Evolutionary conservation across 2,888 invertebrate species (phyloP), one percentile per base, ranked within the genome.

Genomic region (Leptopilina drosophilae): DNA sequence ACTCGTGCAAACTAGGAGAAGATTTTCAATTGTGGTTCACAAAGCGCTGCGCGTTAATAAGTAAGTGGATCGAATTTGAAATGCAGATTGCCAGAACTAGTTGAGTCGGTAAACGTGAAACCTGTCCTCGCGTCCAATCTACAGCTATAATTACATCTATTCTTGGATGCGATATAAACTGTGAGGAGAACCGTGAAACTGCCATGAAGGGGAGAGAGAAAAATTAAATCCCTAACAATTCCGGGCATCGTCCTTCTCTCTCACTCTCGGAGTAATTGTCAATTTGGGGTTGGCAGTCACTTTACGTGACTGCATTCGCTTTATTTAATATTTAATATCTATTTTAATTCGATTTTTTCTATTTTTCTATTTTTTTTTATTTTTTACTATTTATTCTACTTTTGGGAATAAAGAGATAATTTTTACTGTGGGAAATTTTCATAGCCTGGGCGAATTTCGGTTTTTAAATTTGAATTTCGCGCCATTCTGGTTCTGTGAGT

Each of bases 31-130:
- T 69, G 69, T 53, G 53, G 53, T 20, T 69, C 69, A 69, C 69
- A 69, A 69, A 69, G 69, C 69, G 53, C 53, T 53, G 26, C 73
- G 26, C 73, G 73, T 33, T 56, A 73, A 73, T 73, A 73, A 73
- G 73, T 40, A 73, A 73, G 53, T 73, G 73, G 53, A 73, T 73
- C 53, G n/a, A 73, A 73, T 73, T 73, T 73, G 56, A 53, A 73
- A 33, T 73, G 73, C 73, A 73, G 56, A 73, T 73, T 73, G 73
- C 33, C 56, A 73, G 73, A 73, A 73, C 73, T 73, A 73, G 73
- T 73, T 33, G 33, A 56, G 33, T 56, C 56, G 56, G 53, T 56
- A 14, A 33, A 73, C 73, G 56, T 56, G 56, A 73, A 73, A 73
- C 56, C 33, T 56, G 73, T 56, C 73, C 53, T 73, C 73, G 33